Percentiles rank a stretch among this genome's conserved stretches.
Conservation (phyloP, 2,797 vertebrate species). For the Pteropus rufus region DNA sequence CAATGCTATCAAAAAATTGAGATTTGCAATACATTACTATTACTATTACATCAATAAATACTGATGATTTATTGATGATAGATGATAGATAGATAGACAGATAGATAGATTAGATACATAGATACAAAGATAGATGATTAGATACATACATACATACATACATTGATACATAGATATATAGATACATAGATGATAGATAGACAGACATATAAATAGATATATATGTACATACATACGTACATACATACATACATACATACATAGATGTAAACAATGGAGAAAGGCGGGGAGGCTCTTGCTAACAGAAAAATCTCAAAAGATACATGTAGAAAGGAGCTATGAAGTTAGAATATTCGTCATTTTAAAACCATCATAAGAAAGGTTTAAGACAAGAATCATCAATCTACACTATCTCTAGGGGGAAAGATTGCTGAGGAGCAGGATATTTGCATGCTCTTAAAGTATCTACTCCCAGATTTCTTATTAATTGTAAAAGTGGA, state of each 20-base stretch:
- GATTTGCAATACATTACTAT: neutral
- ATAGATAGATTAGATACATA: neutral
- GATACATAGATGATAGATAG: neutral
- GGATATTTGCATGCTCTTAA: neutral
- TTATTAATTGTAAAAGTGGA: neutral
- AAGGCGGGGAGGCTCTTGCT: neutral
- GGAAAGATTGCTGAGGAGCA: neutral
- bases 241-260: too few relatives aligned
- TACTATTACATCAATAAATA: too few relatives aligned
- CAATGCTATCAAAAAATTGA: neutral
- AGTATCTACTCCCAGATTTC: neutral
- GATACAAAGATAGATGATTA: neutral
- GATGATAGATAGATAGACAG: too few relatives aligned
- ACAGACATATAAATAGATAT: neutral
- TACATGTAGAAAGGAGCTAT: neutral
- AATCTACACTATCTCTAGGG: neutral
- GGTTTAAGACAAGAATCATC: neutral
- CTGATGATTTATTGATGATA: neutral
- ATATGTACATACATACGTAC: neutral
- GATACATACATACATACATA: neutral
- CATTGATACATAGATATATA: too few relatives aligned
- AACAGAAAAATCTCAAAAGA: neutral
- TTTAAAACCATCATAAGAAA: neutral
- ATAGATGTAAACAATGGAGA: neutral
- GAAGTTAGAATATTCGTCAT: neutral